phyloP scores from a whole-genome alignment of 2,888 invertebrate genomes.

The Sphaerophoria taeniata region DNA sequence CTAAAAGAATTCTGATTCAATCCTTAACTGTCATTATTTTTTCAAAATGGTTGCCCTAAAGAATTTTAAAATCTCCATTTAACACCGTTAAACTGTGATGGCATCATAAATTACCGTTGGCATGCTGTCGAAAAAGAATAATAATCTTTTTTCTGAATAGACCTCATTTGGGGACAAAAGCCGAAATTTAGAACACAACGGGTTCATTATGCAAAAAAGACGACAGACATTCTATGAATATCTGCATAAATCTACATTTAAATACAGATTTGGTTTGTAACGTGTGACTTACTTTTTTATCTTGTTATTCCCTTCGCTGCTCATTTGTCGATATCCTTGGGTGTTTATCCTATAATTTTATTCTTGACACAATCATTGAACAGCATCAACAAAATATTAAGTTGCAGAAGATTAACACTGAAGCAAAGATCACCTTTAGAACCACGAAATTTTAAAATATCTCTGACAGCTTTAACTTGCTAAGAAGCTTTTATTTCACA shows the following conservation, averaged over 20 bases:
- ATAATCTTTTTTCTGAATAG: background rate
- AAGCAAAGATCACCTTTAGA: background rate
- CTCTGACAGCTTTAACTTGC: constrained; percentile 6
- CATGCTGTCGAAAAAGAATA: constrained; percentile 3
- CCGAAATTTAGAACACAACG: constrained; percentile 14
- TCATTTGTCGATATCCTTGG: background rate
- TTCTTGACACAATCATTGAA: constrained; percentile 1
- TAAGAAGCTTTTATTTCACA: constrained; percentile 15
- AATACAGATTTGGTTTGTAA: background rate
- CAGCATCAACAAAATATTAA: background rate
- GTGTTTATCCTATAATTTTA: constrained; percentile 8
- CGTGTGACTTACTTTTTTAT: constrained; percentile 27
- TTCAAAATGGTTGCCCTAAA: background rate
- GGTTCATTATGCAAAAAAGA: constrained; percentile 35
- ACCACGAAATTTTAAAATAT: constrained; percentile 2
- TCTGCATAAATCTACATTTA: background rate
- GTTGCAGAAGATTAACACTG: constrained; percentile 3
- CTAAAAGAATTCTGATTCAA: background rate
- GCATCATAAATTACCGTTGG: background rate
- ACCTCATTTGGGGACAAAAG: constrained; percentile 12
- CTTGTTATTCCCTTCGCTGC: background rate
- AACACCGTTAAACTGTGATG: constrained; percentile 16
- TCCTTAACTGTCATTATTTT: background rate
- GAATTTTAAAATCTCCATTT: background rate
- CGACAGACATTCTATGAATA: background rate